phyloP scores from a whole-genome alignment of 2,797 vertebrate species.

The Lutjanus argentimaculatus region DNA sequence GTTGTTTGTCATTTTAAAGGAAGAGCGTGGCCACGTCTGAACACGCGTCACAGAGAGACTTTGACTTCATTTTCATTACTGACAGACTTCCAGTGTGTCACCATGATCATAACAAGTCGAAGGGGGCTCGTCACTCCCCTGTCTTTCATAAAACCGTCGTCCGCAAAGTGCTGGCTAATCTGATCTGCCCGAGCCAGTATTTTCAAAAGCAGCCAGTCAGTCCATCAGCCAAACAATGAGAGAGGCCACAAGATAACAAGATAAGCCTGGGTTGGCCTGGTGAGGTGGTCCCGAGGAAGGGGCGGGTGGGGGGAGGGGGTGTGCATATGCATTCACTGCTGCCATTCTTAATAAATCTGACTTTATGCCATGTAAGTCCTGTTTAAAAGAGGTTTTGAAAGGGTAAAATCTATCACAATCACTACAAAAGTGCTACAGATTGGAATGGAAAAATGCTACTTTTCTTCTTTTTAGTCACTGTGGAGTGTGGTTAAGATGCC shows the following conservation, averaged over 20 bases:
- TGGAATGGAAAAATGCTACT: background rate
- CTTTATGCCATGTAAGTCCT: background rate
- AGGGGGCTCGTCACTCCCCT: slow-evolving; percentile 14
- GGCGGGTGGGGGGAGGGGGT: background rate
- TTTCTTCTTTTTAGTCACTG: background rate
- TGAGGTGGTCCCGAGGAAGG: slow-evolving; percentile 50
- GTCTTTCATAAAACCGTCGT: slow-evolving; percentile 51
- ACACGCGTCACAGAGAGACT: background rate
- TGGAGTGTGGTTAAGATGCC: slow-evolving; percentile 20
- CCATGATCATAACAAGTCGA: slow-evolving; percentile 16
- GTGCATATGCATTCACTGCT: slow-evolving; percentile 2
- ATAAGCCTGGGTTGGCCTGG: slow-evolving; percentile 55
- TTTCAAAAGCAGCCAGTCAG: slow-evolving; percentile 68
- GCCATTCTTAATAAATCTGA: background rate
- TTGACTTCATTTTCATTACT: background rate
- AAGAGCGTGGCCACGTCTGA: no score
- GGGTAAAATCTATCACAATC: background rate
- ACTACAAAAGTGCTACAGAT: background rate
- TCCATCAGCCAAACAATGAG: slow-evolving; percentile 69
- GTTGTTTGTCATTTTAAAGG: background rate
- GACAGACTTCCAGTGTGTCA: slow-evolving; percentile 39
- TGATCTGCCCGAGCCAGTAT: slow-evolving; percentile 61
- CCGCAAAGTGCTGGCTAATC: slow-evolving; percentile 70
- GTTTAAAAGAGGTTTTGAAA: slow-evolving; percentile 7
- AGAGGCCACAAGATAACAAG: slow-evolving; percentile 72